These are phyloP conservation scores for Calameuta pallipes DNA, from an alignment of 2,888 invertebrate genomes.

Conservation along the genomic window DNA sequence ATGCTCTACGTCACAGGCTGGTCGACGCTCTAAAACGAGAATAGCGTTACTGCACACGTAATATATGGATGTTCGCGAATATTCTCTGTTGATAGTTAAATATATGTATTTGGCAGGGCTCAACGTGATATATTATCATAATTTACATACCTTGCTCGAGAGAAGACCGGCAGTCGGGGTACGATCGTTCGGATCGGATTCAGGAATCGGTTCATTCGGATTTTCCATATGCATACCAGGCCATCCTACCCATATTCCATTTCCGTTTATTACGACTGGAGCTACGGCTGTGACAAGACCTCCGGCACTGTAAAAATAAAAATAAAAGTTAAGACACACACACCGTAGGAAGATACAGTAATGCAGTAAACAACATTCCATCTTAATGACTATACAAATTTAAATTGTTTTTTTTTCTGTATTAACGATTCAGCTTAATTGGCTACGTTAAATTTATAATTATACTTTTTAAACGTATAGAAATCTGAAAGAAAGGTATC, in stretches of 20 bases:
- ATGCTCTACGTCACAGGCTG: neutral
- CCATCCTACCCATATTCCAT: conserved; percentile 93
- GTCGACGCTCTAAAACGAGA: neutral
- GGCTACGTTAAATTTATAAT: neutral
- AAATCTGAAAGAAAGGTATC: neutral
- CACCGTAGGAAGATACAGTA: neutral
- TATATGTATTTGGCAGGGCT: neutral
- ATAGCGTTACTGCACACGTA: neutral
- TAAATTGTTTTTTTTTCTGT: neutral
- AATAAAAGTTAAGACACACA: neutral
- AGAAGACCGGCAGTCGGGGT: conserved; percentile 88
- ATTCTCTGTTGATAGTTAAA: neutral
- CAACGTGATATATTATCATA: neutral
- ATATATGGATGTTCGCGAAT: neutral
- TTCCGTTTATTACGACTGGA: conserved; percentile 86
- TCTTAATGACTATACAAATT: neutral
- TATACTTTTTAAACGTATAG: neutral
- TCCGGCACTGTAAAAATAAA: conserved; percentile 76
- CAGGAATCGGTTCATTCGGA: conserved; percentile 83
- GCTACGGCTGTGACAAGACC: conserved; percentile 92
- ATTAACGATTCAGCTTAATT: neutral
- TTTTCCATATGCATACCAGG: conserved; percentile 86
- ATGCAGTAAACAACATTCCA: neutral
- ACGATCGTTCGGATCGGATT: conserved; percentile 86
- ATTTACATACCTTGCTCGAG: conserved; percentile 77